Conservation (phyloP, 2,113 vertebrate species). For the Piprites chloris region DNA sequence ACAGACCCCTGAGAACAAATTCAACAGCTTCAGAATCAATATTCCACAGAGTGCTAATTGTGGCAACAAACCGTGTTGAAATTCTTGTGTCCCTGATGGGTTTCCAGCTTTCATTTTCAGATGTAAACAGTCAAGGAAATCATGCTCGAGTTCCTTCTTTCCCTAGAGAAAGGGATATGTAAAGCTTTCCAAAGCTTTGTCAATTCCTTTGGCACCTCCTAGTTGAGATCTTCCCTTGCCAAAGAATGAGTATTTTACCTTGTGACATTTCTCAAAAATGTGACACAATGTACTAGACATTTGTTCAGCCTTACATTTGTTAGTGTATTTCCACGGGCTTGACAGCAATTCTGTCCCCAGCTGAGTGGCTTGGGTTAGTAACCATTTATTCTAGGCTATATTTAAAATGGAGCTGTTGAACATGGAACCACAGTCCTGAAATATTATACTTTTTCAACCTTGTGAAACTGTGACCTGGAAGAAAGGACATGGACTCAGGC, state of each 20-base stretch:
- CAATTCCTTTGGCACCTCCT: slow-evolving; percentile 36
- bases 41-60: neutral
- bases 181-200: slow-evolving; percentile 18
- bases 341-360: neutral
- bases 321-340: neutral
- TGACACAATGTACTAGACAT: neutral
- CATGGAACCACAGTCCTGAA: neutral
- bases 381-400: neutral
- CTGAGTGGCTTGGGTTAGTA: neutral
- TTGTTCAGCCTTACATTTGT: neutral
- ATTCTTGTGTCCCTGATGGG: neutral
- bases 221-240: neutral
- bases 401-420: neutral
- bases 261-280: slow-evolving; percentile 2
- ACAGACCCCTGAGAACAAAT: neutral
- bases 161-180: neutral
- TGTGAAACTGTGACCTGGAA: neutral
- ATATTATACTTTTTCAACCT: neutral
- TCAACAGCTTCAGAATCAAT: neutral
- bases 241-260: slow-evolving; percentile 43
- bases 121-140: neutral
- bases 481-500: neutral
- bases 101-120: slow-evolving; percentile 7
- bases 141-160: neutral
- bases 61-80: neutral